Evolutionary conservation across 1,140 invertebrate species (phyloP), one percentile per base, ranked within the genome.

Genomic region (Drosophila sproati): DNA sequence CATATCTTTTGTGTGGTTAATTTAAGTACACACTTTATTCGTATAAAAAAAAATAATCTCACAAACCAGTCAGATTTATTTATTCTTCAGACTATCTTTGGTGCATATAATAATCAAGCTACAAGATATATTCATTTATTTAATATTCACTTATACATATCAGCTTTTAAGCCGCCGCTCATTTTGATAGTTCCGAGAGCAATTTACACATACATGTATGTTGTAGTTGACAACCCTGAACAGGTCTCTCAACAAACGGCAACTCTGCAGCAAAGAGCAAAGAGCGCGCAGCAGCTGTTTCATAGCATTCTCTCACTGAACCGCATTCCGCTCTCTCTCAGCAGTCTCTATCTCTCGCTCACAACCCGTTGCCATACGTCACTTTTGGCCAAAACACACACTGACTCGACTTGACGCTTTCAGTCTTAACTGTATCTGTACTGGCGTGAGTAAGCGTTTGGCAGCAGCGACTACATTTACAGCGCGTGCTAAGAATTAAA

Each of bases 351-450:
- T 62, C 60, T 63, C 39, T 47, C 64, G 51, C 76, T 62, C 60
- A 29, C 72, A 47, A 77, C 63, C 75, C 74, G 72, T 67, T 78
- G 68, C 68, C 73, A 76, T 69, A 66, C 72, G 76, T 68, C 82
- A 78, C 82, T 80, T 83, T 88, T 80, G 85, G 85, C 80, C 82
- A 82, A 78, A 77, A 86, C 69, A 77, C 66, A 67, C 66, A 67
- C 72, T 62, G 48, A 69, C 20, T 20, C 61, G 48, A 70, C 28
- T 20, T 57, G 73, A 48, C 77, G 72, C 60, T 66, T 79, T 86
- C 82, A 87, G 85, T 87, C 82, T 78, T 79, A 66, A 73, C 78
- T 72, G 78, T 78, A 60, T 76, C 67, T 76, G 45, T 39, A 43
- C 56, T 37, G 59, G 43, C 74, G 80, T 87, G 83, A 88, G 83